These are phyloP conservation scores for Eptesicus fuscus DNA, from an alignment of 2,113 vertebrate species.

Conservation along the genomic window DNA sequence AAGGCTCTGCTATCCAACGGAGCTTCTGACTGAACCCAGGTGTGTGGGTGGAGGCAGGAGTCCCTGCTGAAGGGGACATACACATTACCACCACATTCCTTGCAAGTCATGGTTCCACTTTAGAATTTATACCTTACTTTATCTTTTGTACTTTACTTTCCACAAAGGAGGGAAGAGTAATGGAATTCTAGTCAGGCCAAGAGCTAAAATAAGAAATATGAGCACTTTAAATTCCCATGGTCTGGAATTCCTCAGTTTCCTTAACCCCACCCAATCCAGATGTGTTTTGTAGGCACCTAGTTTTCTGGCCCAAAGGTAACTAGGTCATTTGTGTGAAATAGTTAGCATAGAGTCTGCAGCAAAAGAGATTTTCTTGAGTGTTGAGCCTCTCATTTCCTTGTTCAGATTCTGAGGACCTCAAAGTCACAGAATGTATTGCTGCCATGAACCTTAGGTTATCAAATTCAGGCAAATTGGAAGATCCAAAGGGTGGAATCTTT, in stretches of 20 bases:
- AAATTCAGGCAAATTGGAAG: background rate
- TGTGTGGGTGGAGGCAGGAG: rapidly evolving
- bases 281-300: background rate
- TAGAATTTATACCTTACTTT: background rate
- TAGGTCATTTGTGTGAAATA: background rate
- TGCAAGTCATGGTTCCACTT: background rate
- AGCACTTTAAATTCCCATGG: background rate
- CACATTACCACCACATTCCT: too few species aligned
- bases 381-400: background rate
- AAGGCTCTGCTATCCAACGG: background rate
- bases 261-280: background rate
- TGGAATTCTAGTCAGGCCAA: background rate
- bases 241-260: background rate
- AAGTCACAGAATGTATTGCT: background rate
- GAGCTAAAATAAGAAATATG: background rate
- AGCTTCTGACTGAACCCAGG: background rate
- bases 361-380: background rate
- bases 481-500: background rate
- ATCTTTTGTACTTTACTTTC: background rate
- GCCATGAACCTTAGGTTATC: background rate
- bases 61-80: background rate
- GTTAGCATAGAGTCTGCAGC: rapidly evolving
- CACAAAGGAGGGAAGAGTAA: background rate
- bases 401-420: background rate
- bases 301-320: background rate